These are phyloP conservation scores for Zaprionus ghesquierei DNA, from an alignment of 1,140 invertebrate genomes.

Conservation along the genomic window DNA sequence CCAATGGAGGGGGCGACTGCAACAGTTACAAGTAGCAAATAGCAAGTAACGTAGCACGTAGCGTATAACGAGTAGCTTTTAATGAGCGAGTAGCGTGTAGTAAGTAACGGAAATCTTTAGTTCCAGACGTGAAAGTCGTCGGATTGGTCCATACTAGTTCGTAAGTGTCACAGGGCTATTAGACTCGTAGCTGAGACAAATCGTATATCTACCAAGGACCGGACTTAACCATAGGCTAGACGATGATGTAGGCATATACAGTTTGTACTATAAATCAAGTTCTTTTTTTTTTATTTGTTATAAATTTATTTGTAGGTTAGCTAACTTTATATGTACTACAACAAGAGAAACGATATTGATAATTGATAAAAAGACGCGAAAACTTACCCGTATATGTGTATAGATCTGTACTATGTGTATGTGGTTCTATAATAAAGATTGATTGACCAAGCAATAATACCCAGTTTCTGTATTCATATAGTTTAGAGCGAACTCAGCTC, in stretches of 20 bases:
- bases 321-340: slow-evolving; percentile 12
- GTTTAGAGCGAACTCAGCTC: no score
- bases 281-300: slow-evolving; percentile 41
- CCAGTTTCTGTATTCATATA: neutral
- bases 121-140: slow-evolving; percentile 42
- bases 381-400: slow-evolving; percentile 25
- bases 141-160: slow-evolving; percentile 60
- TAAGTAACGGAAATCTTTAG: slow-evolving; percentile 32
- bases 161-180: slow-evolving; percentile 39
- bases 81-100: slow-evolving; percentile 8
- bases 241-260: slow-evolving; percentile 4
- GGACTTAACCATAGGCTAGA: slow-evolving; percentile 12
- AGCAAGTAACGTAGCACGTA: slow-evolving; percentile 6
- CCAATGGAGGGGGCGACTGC: neutral
- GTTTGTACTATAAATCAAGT: neutral
- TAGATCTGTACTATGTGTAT: slow-evolving; percentile 10
- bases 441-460: slow-evolving; percentile 25
- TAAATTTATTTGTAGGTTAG: slow-evolving; percentile 30
- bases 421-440: slow-evolving; percentile 57
- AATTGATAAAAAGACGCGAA: slow-evolving; percentile 4
- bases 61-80: neutral
- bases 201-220: slow-evolving; percentile 18
- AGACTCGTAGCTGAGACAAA: slow-evolving; percentile 17
- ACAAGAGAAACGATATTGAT: slow-evolving; percentile 15
- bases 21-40: slow-evolving; percentile 14